Conservation (phyloP, 2,888 invertebrate species). For the Thymelicus lineola region DNA sequence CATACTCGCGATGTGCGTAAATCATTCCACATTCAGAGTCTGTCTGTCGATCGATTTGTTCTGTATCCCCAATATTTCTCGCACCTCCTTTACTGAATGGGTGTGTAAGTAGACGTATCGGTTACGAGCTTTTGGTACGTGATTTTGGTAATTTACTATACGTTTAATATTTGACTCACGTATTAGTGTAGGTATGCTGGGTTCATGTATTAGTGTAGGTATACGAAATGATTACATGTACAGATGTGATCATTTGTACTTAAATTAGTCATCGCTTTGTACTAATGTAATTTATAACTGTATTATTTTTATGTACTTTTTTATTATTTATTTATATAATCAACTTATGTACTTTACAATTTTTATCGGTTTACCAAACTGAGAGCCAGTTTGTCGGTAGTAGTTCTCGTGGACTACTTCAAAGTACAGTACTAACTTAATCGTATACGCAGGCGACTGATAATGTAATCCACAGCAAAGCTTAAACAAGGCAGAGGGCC, state of each 20-base stretch:
- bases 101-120: conserved; percentile 9
- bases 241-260: not conserved
- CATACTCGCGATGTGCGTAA: conserved; percentile 47
- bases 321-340: no score
- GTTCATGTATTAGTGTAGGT: not conserved
- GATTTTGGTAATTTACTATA: conserved; percentile 10
- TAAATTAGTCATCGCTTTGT: no score
- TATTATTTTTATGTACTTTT: no score
- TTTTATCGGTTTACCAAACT: no score
- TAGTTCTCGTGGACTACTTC: no score
- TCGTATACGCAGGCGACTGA: no score
- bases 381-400: no score
- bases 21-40: conserved; percentile 49
- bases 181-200: not conserved
- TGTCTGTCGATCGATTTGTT: conserved; percentile 56
- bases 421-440: no score
- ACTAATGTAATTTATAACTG: no score
- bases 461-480: no score
- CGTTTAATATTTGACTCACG: not conserved
- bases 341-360: no score
- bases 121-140: conserved; percentile 4
- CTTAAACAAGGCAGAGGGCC: no score
- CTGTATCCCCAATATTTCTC: conserved; percentile 53
- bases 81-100: conserved; percentile 48
- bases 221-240: not conserved